A percentile compares a stretch with the other conserved stretches of the same genome.
Evolutionary conservation across 1,140 invertebrate species (phyloP).

Genomic region (Anoplophora glabripennis): DNA sequence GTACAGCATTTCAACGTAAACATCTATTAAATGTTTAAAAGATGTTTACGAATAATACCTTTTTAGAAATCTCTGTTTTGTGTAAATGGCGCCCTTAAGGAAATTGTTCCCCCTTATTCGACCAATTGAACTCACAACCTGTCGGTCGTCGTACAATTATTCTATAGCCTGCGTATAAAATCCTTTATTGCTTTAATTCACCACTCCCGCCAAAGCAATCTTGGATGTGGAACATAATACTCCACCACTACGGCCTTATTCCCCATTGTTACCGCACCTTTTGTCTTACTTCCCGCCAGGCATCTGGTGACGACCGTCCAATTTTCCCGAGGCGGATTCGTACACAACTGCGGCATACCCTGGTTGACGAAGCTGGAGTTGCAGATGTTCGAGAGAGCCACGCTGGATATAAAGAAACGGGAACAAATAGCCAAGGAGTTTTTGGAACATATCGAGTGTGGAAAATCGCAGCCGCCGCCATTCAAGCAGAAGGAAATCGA

Average conservation of each 20-base stretch:
- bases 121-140: too few relatives aligned
- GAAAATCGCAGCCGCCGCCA: slow-evolving; percentile 11
- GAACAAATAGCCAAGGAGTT: slow-evolving; percentile 39
- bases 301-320: slow-evolving; percentile 39
- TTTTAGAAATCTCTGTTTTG: too few relatives aligned
- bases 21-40: too few relatives aligned
- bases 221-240: neutral
- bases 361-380: slow-evolving; percentile 35
- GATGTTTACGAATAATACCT: too few relatives aligned
- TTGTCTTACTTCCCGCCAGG: slow-evolving; percentile 17
- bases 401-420: slow-evolving; percentile 26
- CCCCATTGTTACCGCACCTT: too few relatives aligned
- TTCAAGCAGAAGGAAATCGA: slow-evolving; percentile 23
- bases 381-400: slow-evolving; percentile 33
- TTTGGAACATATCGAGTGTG: slow-evolving; percentile 23
- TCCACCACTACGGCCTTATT: too few relatives aligned
- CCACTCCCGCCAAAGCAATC: neutral
- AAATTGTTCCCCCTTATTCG: too few relatives aligned
- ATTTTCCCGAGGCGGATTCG: slow-evolving; percentile 38
- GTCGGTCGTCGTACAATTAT: too few relatives aligned
- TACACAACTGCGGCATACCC: slow-evolving; percentile 43
- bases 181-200: neutral
- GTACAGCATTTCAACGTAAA: too few relatives aligned
- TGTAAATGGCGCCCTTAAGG: too few relatives aligned
- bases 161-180: neutral